Evolutionary conservation across 1,140 invertebrate genomes (phyloP).

Genomic region (Drosophila repleta): DNA sequence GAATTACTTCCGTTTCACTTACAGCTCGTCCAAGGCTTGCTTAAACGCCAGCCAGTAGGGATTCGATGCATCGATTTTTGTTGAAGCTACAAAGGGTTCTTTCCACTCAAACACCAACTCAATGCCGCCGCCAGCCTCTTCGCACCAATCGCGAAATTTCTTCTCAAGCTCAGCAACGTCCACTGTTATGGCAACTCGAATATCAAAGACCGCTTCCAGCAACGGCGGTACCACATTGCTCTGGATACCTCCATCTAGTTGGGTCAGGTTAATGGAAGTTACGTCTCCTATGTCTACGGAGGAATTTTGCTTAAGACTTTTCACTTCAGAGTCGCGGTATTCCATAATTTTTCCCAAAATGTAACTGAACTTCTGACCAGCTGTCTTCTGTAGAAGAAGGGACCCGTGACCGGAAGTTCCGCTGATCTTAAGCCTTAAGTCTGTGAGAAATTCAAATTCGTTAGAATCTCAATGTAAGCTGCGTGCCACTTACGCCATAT

Average conservation of each 20-base stretch:
- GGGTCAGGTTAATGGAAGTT: slow-evolving; percentile 94
- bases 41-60: slow-evolving; percentile 92
- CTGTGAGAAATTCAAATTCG: slow-evolving; percentile 24
- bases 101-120: slow-evolving; percentile 90
- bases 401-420: slow-evolving; percentile 96
- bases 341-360: slow-evolving; percentile 91
- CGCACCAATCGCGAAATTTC: slow-evolving; percentile 89
- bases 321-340: slow-evolving; percentile 88
- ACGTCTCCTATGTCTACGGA: slow-evolving; percentile 91
- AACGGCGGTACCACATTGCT: slow-evolving; percentile 95
- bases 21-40: slow-evolving; percentile 86
- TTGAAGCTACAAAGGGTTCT: slow-evolving; percentile 86
- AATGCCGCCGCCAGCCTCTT: slow-evolving; percentile 92
- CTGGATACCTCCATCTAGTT: slow-evolving; percentile 94
- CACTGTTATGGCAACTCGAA: slow-evolving; percentile 90
- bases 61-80: slow-evolving; percentile 89
- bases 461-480: not conserved
- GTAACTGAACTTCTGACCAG: slow-evolving; percentile 92
- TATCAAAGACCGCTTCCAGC: slow-evolving; percentile 91
- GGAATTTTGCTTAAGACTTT: slow-evolving; percentile 87
- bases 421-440: slow-evolving; percentile 67
- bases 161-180: slow-evolving; percentile 89
- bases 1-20: slow-evolving; percentile 44
- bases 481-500: slow-evolving; percentile 86
- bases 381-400: slow-evolving; percentile 90